Evolutionary conservation across 2,113 vertebrate genomes (phyloP).

Genomic region (rabbit (Oryctolagus cuniculus)): DNA sequence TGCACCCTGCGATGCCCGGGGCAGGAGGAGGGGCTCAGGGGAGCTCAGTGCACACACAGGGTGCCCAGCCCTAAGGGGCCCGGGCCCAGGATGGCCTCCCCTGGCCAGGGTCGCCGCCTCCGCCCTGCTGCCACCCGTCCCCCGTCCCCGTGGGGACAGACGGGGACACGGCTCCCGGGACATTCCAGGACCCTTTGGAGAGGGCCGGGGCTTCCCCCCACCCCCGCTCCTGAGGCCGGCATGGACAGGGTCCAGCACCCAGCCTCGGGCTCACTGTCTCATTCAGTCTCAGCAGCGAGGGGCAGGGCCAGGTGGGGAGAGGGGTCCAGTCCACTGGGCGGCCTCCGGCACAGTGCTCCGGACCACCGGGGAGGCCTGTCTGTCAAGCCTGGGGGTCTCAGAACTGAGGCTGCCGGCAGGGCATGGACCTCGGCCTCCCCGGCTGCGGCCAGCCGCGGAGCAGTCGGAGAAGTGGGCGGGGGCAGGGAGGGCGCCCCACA

Average conservation of each 20-base stretch:
- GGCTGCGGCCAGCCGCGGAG: neutral
- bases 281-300: neutral
- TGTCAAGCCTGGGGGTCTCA: no score
- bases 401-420: neutral
- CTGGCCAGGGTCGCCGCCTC: neutral
- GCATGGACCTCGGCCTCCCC: neutral
- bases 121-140: no score
- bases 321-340: neutral
- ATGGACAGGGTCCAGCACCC: neutral
- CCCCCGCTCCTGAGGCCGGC: neutral
- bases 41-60: no score
- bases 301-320: neutral
- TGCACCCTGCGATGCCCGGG: neutral
- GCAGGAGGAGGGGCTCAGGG: neutral
- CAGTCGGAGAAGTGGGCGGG: neutral
- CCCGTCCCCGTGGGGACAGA: fast-evolving
- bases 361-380: neutral
- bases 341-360: no score
- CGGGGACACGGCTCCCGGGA: neutral
- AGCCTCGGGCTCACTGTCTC: neutral
- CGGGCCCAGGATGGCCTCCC: neutral
- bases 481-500: neutral
- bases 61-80: no score
- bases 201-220: neutral
- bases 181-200: no score